Conservation (phyloP, 2,888 invertebrate species). For the Himalopsyche anomala region DNA sequence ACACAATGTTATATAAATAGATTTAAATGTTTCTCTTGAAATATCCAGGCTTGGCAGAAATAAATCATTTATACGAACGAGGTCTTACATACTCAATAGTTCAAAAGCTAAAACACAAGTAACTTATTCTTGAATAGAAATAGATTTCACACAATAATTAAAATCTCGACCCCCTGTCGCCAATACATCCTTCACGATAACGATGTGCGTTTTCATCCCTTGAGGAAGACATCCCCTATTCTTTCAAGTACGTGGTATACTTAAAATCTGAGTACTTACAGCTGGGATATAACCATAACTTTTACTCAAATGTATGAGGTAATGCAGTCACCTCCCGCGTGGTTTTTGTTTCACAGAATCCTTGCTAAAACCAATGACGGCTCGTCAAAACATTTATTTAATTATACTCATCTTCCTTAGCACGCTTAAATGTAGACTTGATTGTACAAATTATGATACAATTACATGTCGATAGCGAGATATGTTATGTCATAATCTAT, state of each 20-base stretch:
- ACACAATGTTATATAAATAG: too few species aligned
- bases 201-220: background rate
- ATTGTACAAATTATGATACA: too few species aligned
- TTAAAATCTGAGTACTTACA: background rate
- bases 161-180: conserved; percentile 15
- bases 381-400: background rate
- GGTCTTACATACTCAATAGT: background rate
- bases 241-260: conserved; percentile 20
- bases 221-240: background rate
- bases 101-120: background rate
- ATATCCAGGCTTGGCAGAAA: background rate
- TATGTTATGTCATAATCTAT: too few species aligned
- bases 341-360: background rate
- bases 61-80: background rate
- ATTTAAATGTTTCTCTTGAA: too few species aligned
- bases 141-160: background rate
- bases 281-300: background rate
- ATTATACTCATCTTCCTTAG: too few species aligned
- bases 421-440: too few species aligned
- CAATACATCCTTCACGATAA: conserved; percentile 21
- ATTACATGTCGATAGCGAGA: too few species aligned
- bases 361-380: background rate
- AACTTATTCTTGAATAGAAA: background rate
- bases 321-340: background rate
- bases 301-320: background rate